Evolutionary conservation across 2,888 invertebrate genomes (phyloP).

Genomic region (Achlya flavicornis): DNA sequence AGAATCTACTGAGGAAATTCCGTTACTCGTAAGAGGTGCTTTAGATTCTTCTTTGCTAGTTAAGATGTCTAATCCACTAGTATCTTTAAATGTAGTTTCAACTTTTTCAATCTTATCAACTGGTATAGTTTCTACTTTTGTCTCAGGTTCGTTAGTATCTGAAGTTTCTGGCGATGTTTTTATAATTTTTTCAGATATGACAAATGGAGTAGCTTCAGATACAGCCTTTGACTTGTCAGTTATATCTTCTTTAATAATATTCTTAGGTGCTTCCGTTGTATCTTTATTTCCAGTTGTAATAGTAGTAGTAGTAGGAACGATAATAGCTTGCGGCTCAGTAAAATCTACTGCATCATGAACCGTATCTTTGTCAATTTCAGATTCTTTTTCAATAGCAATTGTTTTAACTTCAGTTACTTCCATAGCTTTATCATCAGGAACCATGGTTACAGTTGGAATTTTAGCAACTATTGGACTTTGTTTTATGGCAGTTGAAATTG

Average conservation of each 20-base stretch:
- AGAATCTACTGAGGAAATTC: neutral
- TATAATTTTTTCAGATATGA: neutral
- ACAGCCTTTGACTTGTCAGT: neutral
- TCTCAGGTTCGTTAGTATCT: neutral
- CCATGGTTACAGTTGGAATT: constrained; percentile 10
- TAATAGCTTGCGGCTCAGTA: neutral
- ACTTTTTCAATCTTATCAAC: neutral
- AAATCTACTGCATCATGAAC: no score
- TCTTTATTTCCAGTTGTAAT: neutral
- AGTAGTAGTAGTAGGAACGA: neutral
- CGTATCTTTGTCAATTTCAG: no score
- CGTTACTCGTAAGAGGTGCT: neutral
- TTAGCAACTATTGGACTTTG: constrained; percentile 18
- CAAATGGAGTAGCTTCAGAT: neutral
- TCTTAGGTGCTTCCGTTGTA: constrained; percentile 13
- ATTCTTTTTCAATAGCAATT: no score
- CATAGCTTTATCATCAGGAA: neutral
- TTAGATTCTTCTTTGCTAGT: no score
- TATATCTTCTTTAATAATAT: neutral
- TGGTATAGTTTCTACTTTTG: neutral
- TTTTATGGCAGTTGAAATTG: neutral
- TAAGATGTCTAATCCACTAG: no score
- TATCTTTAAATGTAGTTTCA: neutral
- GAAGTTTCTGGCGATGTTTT: neutral
- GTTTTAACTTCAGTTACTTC: neutral